These are phyloP conservation scores for Gadus macrocephalus DNA, from an alignment of 2,113 vertebrate genomes.

Conservation along the genomic window DNA sequence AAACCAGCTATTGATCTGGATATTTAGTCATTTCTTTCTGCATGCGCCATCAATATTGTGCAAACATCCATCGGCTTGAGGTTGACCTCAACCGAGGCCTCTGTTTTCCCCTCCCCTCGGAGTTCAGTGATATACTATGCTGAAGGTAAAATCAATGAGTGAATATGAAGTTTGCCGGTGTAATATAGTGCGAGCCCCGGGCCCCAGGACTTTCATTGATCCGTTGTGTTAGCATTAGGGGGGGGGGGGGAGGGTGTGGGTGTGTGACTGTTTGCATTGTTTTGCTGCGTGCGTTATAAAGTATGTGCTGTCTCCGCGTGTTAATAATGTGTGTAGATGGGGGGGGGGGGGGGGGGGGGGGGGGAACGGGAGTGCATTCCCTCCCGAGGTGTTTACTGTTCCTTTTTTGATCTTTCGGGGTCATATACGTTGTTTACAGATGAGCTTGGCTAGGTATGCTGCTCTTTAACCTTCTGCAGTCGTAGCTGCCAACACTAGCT, in stretches of 20 bases:
- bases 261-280: neutral
- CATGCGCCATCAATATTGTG: slow-evolving; percentile 89
- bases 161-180: slow-evolving; percentile 94
- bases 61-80: slow-evolving; percentile 86
- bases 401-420: slow-evolving; percentile 59
- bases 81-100: slow-evolving; percentile 93
- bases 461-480: slow-evolving; percentile 19
- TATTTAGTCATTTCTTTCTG: slow-evolving; percentile 98
- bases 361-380: slow-evolving; percentile 38
- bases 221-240: slow-evolving; percentile 58
- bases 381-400: slow-evolving; percentile 59
- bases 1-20: slow-evolving; percentile 99
- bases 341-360: neutral
- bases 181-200: slow-evolving; percentile 85
- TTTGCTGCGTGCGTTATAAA: neutral
- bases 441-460: slow-evolving; percentile 25
- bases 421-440: slow-evolving; percentile 54
- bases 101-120: slow-evolving; percentile 93
- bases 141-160: slow-evolving; percentile 97
- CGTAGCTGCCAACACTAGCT: no score
- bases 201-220: slow-evolving; percentile 77
- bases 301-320: neutral
- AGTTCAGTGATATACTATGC: slow-evolving; percentile 96
- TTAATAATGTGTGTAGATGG: neutral
- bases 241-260: neutral